A percentile compares a stretch with the other conserved stretches of the same genome.
phyloP scores from a whole-genome alignment of 2,113 vertebrate species.

The Paramisgurnus dabryanus region DNA sequence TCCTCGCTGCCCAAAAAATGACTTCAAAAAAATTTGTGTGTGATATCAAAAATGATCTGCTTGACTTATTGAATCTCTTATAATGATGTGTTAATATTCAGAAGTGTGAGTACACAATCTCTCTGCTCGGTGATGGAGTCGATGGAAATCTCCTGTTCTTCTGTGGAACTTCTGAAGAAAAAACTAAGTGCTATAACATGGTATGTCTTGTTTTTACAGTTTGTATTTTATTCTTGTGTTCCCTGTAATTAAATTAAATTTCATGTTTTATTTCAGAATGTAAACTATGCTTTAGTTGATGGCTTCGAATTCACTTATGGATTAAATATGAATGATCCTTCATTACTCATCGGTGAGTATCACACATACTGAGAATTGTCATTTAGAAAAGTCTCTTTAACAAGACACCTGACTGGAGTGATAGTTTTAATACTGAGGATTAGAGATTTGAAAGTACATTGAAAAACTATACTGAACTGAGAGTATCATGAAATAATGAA shows the following conservation, averaged over 20 bases:
- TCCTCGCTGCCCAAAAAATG: no score
- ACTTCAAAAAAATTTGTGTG: no score
- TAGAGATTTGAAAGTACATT: no score
- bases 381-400: no score
- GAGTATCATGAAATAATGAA: no score
- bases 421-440: no score
- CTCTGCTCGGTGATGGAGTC: conserved; percentile 45
- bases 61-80: no score
- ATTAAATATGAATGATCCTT: conserved; percentile 19
- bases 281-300: accelerated
- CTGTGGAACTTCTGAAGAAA: conserved; percentile 37
- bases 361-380: background rate
- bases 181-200: conserved; percentile 56
- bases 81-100: conserved; percentile 38
- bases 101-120: conserved; percentile 50
- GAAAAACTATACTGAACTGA: no score
- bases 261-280: background rate
- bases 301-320: background rate
- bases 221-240: background rate
- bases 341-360: conserved; percentile 61
- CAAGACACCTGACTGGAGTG: no score
- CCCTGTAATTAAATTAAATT: background rate
- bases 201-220: conserved; percentile 50
- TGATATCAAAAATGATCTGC: no score
- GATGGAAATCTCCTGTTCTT: conserved; percentile 43